These are phyloP conservation scores for Heterodera filipjevi DNA, from an alignment of 2,888 invertebrate genomes.

Conservation along the genomic window DNA sequence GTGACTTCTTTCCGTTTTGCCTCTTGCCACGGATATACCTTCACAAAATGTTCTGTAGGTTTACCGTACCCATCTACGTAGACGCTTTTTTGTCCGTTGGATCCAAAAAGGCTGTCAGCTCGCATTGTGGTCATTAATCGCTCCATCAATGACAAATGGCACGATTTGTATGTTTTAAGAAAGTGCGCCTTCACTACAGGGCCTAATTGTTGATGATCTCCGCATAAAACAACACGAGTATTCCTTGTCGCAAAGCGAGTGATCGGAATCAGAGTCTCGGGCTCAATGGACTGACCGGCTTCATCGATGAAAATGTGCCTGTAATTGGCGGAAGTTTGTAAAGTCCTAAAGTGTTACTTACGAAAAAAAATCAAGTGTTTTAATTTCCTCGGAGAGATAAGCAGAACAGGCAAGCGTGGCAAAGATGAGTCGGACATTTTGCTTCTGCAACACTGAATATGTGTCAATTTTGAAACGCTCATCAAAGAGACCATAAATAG, in stretches of 20 bases:
- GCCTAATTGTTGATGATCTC: conserved; percentile 27
- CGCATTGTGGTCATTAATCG: conserved; percentile 19
- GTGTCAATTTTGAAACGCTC: conserved; percentile 20
- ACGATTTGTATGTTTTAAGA: conserved; percentile 1
- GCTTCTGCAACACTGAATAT: background rate
- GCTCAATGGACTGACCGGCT: conserved; percentile 22
- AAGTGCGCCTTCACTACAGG: conserved; percentile 28
- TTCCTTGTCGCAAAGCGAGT: conserved; percentile 8
- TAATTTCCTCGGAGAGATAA: conserved; percentile 15
- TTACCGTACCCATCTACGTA: conserved; percentile 17
- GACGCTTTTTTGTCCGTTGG: background rate
- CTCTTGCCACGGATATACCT: too few relatives aligned
- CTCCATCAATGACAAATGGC: conserved; percentile 22
- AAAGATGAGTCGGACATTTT: conserved; percentile 17
- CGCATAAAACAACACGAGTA: conserved; percentile 19
- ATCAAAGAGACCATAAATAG: conserved; percentile 6
- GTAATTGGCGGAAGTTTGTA: background rate
- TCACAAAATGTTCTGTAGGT: too few relatives aligned
- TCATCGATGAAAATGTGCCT: conserved; percentile 32
- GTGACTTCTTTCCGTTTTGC: too few relatives aligned
- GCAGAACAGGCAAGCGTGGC: conserved; percentile 21
- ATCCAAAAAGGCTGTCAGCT: background rate
- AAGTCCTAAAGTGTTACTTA: background rate
- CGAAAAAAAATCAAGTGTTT: conserved; percentile 15
- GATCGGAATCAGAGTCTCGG: conserved; percentile 23